Base-by-base conservation (phyloP, 2,888 invertebrate genomes). In the Oscheius sp. region DNA sequence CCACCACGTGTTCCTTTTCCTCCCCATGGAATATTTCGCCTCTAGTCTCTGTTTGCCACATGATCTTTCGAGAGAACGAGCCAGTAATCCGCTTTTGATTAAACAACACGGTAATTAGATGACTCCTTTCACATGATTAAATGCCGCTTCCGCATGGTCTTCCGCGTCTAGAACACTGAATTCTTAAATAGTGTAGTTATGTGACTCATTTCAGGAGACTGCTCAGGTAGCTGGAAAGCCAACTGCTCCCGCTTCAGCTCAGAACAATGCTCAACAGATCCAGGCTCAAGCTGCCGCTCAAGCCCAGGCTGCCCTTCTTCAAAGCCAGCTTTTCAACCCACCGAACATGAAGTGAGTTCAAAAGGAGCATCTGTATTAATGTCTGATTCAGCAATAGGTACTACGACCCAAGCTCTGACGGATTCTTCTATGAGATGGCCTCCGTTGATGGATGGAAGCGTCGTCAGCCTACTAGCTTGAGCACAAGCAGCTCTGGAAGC, bases 361-460 rank as follows among this genome's bases (percentile, higher is more conserved):
- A 13, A 5, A n/a, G 29, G 13, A 3, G 1, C 11, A 2, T 1
- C n/a, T 13, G 35, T 60, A 13, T 1, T 55, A 53, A 55, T 21
- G 35, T 21, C 53, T 51, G 32, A 3, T 37, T 33, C 59, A 48
- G 42, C 51, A 62, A 9, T 37, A 81, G 82, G 68, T 85, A 85
- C 75, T 88, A 88, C 74, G 88, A 88, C 72, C 83, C 87, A 21
- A 78, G 74, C 48, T 82, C 85, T 11, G 88, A 88, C 74, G 88
- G 88, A 33, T 88, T 83, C 79, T 87, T 79, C 80, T 88, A 86
- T 76, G 88, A 88, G 74, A 87, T 87, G 86, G 87, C 87, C 5
- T 84, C 85, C 5, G 87, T 88, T 42, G 87, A 88, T 73, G 88
- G 88, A 33, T 88, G 88, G 88, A 82, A 82, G 62, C 57, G 79